phyloP scores from a whole-genome alignment of 2,113 vertebrate genomes.

The Romanogobio albipinnatus region DNA sequence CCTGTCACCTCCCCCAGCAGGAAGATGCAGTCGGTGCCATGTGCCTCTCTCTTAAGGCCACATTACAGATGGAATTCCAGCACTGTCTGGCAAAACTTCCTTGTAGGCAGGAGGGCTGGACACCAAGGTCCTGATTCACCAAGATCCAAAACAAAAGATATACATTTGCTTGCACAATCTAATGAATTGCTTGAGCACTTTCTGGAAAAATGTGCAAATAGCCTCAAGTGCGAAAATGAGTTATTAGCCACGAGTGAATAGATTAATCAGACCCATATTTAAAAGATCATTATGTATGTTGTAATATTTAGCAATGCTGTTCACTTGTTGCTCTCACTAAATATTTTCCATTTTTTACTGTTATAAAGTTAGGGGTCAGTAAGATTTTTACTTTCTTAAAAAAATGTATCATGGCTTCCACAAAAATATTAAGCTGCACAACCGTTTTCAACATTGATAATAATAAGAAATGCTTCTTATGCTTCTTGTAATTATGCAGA shows the following conservation, averaged over 20 bases:
- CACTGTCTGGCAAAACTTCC: neutral
- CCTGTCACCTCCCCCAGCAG: slow-evolving; percentile 40
- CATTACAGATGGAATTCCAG: slow-evolving; percentile 18
- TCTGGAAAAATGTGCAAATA: neutral
- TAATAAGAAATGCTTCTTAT: neutral
- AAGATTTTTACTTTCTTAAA: no score
- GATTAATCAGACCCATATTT: neutral
- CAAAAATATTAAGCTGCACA: neutral
- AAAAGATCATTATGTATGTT: neutral
- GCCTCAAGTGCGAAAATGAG: neutral
- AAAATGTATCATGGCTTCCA: no score
- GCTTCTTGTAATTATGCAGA: no score
- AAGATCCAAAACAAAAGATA: neutral
- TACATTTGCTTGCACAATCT: neutral
- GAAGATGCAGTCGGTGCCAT: slow-evolving; percentile 22
- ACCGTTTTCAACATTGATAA: neutral
- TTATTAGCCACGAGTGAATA: neutral
- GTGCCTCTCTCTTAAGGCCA: slow-evolving; percentile 26
- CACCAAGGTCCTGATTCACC: neutral
- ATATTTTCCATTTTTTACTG: neutral
- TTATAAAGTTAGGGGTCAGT: neutral
- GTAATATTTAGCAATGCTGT: neutral
- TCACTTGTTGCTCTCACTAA: neutral
- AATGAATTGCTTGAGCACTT: neutral
- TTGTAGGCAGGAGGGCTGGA: neutral